Evolutionary conservation across 1,140 invertebrate genomes (phyloP), one percentile per base, ranked within the genome.

Genomic region (Pogonus chalceus): DNA sequence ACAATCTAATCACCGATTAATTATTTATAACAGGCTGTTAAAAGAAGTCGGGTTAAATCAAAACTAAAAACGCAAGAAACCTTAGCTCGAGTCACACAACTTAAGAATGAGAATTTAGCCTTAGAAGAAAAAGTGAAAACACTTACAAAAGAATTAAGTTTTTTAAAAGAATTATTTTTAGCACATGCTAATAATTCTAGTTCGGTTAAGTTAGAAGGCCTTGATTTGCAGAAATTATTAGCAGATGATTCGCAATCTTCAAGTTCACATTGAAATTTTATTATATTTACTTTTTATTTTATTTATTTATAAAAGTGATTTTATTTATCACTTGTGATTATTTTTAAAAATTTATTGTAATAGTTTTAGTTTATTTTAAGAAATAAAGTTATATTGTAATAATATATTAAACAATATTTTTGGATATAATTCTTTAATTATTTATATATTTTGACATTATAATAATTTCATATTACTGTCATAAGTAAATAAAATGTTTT

Each of bases 81-180:
- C 2, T 74, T 88, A 49, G 78, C 83, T 51, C 69, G 88, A 60
- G 90, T 94, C 0, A 83, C 81, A 60, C 78, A 85, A 61, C 66
- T 95, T 9, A 81, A 83, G 62, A 79, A 77, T 23, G 90, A 94
- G 68, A 94, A 95, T 71, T 84, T 89, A 69, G 75, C 83, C 55
- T 69, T 96, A 18, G 83, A 91, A 69, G 85, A 89, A 60, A 92
- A 90, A 72, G 87, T 94, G 2, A 87, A 91, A 66, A 82, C 85
- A 58, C 72, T 94, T 4, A 84, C 83, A 20, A 88, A 90, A 68
- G 90, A 94, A 69, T 70, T 95, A 2, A 82, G 82, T 43, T 89
- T 94, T 62, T 72, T 94, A 1, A 92, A 92, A 69, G 85, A 90
- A 64, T 73, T 94, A n/a, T 92, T 93, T 61, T 68, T 89, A 46